A percentile compares a stretch with the other conserved stretches of the same genome.
phyloP scores from a whole-genome alignment of 2,797 vertebrate genomes.

The Adelosebastes latens region DNA sequence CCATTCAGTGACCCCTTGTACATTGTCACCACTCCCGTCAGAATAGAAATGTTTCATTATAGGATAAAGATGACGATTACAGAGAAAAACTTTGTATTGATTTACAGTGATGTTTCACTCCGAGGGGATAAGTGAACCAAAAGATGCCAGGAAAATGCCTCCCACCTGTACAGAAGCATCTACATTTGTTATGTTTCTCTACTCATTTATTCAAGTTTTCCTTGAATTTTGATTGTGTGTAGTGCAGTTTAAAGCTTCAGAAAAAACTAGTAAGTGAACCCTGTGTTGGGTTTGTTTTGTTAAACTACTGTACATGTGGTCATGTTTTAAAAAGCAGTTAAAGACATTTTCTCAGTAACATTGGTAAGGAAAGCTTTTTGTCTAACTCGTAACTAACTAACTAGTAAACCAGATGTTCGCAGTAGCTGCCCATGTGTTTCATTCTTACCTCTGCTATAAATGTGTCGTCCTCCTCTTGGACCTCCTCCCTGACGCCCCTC shows the following conservation, averaged over 20 bases:
- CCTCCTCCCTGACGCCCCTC: constrained; percentile 79
- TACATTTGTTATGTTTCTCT: background rate
- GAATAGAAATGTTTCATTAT: background rate
- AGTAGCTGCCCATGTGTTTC: background rate
- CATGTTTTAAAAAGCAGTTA: background rate
- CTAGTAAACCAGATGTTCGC: background rate
- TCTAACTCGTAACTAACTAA: background rate
- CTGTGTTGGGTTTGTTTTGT: background rate
- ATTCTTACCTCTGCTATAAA: constrained; percentile 87
- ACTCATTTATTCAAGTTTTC: background rate
- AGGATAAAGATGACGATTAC: background rate
- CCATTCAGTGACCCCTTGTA: background rate
- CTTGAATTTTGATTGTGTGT: background rate
- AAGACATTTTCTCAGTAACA: background rate
- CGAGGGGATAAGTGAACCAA: background rate
- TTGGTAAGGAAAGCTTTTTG: background rate
- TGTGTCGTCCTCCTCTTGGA: constrained; percentile 82
- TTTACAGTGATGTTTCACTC: background rate
- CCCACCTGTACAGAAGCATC: background rate
- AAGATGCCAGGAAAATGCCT: background rate
- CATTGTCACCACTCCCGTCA: background rate
- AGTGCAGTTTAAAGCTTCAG: background rate
- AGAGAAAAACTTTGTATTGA: background rate
- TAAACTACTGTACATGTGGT: background rate
- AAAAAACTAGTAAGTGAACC: background rate